Base-by-base conservation (phyloP, 2,797 vertebrate species). In the Tamandua tetradactyla region DNA sequence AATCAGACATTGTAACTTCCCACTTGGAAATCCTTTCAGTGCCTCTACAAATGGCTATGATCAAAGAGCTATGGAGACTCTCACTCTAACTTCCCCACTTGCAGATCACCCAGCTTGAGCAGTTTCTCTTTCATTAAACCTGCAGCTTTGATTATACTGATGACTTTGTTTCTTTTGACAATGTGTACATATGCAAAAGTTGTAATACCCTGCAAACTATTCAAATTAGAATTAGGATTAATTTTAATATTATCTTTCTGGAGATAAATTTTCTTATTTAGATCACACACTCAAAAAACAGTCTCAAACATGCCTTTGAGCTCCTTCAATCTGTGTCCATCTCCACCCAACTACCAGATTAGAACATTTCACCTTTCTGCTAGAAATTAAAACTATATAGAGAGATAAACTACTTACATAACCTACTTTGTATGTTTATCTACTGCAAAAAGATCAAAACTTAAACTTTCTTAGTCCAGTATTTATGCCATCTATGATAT, bases 341-440 rank as follows among this genome's bases (percentile, higher is more conserved):
- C 20, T 68, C 85, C 12, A 72, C 30, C 81, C n/a, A 85, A 71
- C 37, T 47, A 82, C 49, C 55, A 94, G 30, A 93, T 74, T 62
- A 85, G 62, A 72, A 82, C 49, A 72, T 81, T 94, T 94, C 44
- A 89, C 35, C 37, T n/a, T 74, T 8, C 76, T 87, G 55, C 13
- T 85, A 55, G 27, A 93, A 93, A 81, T 52, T 57, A 85, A 84
- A 75, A 40, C 10, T 55, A 27, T 25, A 47, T 15, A 74, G 55
- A 81, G 49, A 85, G 82, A 49, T 66, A 42, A 37, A 52, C 1
- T 42, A 81, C 55, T 1, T 20, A 44, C 52, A 11, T 88, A 75
- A 82, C 25, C 30, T 64, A 37, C 18, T 32, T 87, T 83, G 71
- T 37, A 71, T 81, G 22, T 90, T 7, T 76, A 81, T 14, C 18